These are phyloP conservation scores for Meteorus colon DNA, from an alignment of 2,888 invertebrate species.

Conservation along the genomic window DNA sequence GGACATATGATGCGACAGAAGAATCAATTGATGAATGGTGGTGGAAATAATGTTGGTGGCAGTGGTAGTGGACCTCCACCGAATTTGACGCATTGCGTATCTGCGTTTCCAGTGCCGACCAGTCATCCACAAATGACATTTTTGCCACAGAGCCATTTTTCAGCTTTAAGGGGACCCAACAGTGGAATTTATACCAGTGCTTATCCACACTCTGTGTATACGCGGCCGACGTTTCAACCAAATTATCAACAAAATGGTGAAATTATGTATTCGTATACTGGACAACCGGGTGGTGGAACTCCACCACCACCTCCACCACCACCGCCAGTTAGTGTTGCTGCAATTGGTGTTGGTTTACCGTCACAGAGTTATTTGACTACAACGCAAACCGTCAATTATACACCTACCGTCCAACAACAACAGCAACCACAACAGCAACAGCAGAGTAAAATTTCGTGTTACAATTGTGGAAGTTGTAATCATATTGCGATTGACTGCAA, in stretches of 20 bases:
- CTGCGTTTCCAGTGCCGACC: slow-evolving; percentile 66
- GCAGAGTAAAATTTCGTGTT: slow-evolving; percentile 85
- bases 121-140: slow-evolving; percentile 64
- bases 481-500: slow-evolving; percentile 92
- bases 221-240: slow-evolving; percentile 71
- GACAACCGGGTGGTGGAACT: slow-evolving; percentile 60
- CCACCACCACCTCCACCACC: slow-evolving; percentile 64
- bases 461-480: slow-evolving; percentile 91
- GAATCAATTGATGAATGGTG: slow-evolving; percentile 69
- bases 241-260: slow-evolving; percentile 76
- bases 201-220: slow-evolving; percentile 67
- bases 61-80: slow-evolving; percentile 53
- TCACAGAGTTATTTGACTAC: slow-evolving; percentile 68
- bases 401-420: slow-evolving; percentile 65
- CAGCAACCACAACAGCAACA: slow-evolving; percentile 76
- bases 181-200: slow-evolving; percentile 66
- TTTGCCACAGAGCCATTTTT: slow-evolving; percentile 69
- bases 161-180: slow-evolving; percentile 65
- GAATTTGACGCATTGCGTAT: slow-evolving; percentile 65
- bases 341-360: slow-evolving; percentile 58
- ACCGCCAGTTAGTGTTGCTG: slow-evolving; percentile 56
- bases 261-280: slow-evolving; percentile 71
- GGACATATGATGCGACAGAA: slow-evolving; percentile 67
- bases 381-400: slow-evolving; percentile 57
- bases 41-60: slow-evolving; percentile 62